A percentile compares a stretch with the other conserved stretches of the same genome.
These are phyloP conservation scores for Fissipunctia ypsillon DNA, from an alignment of 2,888 invertebrate genomes.

Conservation along the genomic window DNA sequence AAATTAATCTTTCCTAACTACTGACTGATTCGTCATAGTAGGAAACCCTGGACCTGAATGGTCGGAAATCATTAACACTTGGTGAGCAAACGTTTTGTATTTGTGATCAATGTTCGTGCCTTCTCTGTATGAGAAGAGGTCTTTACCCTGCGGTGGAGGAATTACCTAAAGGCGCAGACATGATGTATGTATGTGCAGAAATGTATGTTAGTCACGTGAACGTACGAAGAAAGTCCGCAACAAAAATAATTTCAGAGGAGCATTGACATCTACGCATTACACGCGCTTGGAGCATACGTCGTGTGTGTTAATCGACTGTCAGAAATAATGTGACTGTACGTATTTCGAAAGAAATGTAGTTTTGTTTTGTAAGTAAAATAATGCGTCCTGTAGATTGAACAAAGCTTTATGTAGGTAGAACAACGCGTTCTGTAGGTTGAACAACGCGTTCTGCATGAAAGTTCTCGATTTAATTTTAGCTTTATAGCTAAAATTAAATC, in stretches of 20 bases:
- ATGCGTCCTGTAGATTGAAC: no score
- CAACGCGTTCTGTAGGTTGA: no score
- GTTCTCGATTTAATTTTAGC: no score
- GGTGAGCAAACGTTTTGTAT: not conserved
- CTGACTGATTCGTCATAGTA: not conserved
- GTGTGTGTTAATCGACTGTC: not conserved
- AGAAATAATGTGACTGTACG: not conserved
- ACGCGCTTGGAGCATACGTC: constrained; percentile 6
- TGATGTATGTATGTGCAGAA: not conserved
- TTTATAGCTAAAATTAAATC: no score
- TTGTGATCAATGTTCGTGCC: not conserved
- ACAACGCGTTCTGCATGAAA: no score
- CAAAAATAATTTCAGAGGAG: constrained; percentile 44
- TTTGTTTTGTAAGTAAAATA: no score
- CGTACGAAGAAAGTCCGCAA: constrained; percentile 10
- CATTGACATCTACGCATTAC: constrained; percentile 33
- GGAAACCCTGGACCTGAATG: not conserved
- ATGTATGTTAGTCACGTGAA: constrained; percentile 19
- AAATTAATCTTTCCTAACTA: not conserved
- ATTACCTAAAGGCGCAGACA: constrained; percentile 11
- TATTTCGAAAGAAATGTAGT: no score
- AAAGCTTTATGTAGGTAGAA: no score
- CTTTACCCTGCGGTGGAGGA: not conserved
- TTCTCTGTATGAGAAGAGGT: not conserved
- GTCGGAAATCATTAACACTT: not conserved